Conservation (phyloP, 2,797 vertebrate genomes). For the Coreius guichenoti region DNA sequence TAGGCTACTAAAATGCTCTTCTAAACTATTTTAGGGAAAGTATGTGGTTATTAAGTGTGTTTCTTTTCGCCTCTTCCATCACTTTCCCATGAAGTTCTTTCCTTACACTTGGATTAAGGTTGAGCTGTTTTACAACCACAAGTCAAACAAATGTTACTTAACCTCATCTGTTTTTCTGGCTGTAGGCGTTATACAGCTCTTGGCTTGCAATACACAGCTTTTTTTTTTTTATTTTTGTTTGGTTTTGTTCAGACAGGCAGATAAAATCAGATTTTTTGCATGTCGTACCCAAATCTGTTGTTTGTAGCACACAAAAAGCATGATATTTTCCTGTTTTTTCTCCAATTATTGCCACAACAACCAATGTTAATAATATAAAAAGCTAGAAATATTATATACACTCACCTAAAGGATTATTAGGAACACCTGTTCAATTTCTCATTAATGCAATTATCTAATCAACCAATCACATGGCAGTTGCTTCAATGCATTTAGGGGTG, state of each 20-base stretch:
- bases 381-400: background rate
- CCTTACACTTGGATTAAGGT: conserved; percentile 31
- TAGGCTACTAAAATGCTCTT: conserved; percentile 3
- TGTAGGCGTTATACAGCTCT: background rate
- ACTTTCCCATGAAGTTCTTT: conserved; percentile 36
- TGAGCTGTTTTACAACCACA: conserved; percentile 37
- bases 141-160: conserved; percentile 28
- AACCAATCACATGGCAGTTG: too few species aligned
- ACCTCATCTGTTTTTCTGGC: background rate
- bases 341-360: background rate
- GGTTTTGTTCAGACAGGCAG: background rate
- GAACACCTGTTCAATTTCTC: too few species aligned
- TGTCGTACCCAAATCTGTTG: conserved; percentile 1
- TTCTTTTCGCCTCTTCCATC: background rate
- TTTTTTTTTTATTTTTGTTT: conserved; percentile 2
- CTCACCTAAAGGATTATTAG: too few species aligned
- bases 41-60: conserved; percentile 21
- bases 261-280: background rate
- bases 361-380: background rate
- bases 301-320: background rate
- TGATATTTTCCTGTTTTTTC: background rate
- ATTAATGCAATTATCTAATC: too few species aligned
- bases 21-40: conserved; percentile 18
- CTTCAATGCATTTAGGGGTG: too few species aligned
- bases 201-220: background rate